Conservation (phyloP, 1,140 invertebrate species). For the Diuraphis noxia region DNA sequence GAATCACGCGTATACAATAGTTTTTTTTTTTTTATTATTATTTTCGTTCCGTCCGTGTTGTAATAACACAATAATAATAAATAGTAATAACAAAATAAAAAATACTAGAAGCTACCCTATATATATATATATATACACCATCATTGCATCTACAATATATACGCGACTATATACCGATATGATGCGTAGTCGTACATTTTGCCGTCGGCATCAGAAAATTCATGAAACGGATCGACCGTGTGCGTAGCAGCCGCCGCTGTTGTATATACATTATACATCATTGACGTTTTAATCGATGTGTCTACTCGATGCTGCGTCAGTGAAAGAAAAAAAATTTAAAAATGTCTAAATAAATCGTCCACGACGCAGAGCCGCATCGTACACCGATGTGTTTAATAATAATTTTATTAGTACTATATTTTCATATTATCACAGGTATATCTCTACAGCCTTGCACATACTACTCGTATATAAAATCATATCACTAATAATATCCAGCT, state of each 20-base stretch:
- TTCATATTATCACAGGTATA: too few species aligned
- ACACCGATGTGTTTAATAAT: too few species aligned
- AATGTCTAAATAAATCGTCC: neutral
- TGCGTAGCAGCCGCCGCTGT: neutral
- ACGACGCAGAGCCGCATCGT: neutral
- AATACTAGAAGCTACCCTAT: neutral
- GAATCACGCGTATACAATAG: neutral
- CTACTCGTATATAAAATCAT: too few species aligned
- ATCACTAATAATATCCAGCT: too few species aligned
- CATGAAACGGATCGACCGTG: slow-evolving; percentile 31
- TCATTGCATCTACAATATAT: neutral
- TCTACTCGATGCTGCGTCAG: neutral
- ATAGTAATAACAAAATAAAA: slow-evolving; percentile 15
- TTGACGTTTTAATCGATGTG: slow-evolving; percentile 26
- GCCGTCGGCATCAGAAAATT: neutral
- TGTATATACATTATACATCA: neutral
- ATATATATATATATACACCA: neutral
- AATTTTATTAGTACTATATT: too few species aligned
- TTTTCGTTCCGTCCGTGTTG: slow-evolving; percentile 26
- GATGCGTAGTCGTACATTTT: neutral
- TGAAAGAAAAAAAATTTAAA: neutral
- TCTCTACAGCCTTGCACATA: too few species aligned
- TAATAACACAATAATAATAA: neutral
- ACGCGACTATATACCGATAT: neutral
- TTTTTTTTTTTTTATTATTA: neutral